Evolutionary conservation across 2,113 vertebrate species (phyloP), one percentile per base, ranked within the genome.

Genomic region (Aegotheles bennettii): DNA sequence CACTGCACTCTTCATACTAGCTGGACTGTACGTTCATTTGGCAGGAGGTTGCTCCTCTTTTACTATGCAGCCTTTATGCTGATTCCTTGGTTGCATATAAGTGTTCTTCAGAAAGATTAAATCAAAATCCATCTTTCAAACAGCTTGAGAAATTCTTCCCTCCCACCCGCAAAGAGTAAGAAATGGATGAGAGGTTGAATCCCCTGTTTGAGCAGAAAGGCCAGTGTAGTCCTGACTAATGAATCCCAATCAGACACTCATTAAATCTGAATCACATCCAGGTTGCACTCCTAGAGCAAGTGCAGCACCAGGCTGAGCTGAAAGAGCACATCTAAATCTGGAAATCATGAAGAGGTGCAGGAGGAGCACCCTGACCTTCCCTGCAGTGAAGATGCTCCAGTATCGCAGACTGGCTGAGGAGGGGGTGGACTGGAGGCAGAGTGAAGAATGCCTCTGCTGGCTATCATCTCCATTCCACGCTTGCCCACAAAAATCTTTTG

Each of bases 301-400:
- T 9, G 20, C 38, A 21, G 69, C 10, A 8, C 40, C 31, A 15
- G 50, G 43, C 53, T 2, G n/a, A 57, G 28, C 25, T 42, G 38
- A 63, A 57, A 56, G n/a, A 31, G 38, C 38, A 40, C 16, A 10
- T 18, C 9, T 51, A 13, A 17, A 42, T 11, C 63, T 48, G 28
- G 31, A 47, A 43, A 21, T 7, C 5, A 3, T 0, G 18, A 42
- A 10, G 40, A 71, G 29, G 12, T 5, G 42, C 1, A 1, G 13
- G 47, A 63, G 47, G 3, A 48, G 36, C 38, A 65, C 31, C 45
- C 45, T 42, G 82, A 25, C 47, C 16, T 10, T 54, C 23, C 9
- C 25, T 1, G 0, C n/a, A 18, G 56, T 3, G 60, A 35, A 11
- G 38, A 38, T 1, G 14, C 16, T 4, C 25, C 6, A 0, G 13